Evolutionary conservation across 1,140 invertebrate species (phyloP).

Genomic region (Orchesella cincta): DNA sequence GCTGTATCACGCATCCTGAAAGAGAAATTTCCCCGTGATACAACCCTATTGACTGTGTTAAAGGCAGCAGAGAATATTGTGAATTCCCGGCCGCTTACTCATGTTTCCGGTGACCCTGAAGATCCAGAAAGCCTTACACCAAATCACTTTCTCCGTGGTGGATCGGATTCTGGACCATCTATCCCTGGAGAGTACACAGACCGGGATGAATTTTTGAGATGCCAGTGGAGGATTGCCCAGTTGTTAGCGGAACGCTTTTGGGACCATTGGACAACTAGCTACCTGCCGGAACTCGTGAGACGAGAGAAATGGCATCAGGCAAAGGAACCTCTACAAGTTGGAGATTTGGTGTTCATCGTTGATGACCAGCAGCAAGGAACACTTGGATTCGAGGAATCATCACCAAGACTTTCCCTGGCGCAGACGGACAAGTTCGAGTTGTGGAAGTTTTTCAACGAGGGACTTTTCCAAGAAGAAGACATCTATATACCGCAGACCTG

Average conservation of each 20-base stretch:
- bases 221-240: constrained; percentile 24
- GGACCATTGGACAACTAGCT: constrained; percentile 22
- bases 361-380: constrained; percentile 4
- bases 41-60: constrained; percentile 10
- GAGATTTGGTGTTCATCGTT: constrained; percentile 20
- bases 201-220: background rate
- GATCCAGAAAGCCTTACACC: constrained; percentile 39
- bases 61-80: constrained; percentile 1
- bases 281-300: background rate
- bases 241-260: constrained; percentile 18
- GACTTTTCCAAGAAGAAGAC: background rate
- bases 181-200: background rate
- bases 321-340: constrained; percentile 12
- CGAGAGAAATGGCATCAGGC: constrained; percentile 33
- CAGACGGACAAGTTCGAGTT: constrained; percentile 25
- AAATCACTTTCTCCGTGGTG: constrained; percentile 17
- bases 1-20: background rate
- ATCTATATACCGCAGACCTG: background rate
- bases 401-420: background rate
- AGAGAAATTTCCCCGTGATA: background rate
- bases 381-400: constrained; percentile 22
- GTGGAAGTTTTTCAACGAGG: background rate
- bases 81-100: background rate
- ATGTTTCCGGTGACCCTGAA: background rate
- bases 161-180: background rate